Base-by-base conservation (phyloP, 1,140 invertebrate species). In the Zaprionus camerounensis region DNA sequence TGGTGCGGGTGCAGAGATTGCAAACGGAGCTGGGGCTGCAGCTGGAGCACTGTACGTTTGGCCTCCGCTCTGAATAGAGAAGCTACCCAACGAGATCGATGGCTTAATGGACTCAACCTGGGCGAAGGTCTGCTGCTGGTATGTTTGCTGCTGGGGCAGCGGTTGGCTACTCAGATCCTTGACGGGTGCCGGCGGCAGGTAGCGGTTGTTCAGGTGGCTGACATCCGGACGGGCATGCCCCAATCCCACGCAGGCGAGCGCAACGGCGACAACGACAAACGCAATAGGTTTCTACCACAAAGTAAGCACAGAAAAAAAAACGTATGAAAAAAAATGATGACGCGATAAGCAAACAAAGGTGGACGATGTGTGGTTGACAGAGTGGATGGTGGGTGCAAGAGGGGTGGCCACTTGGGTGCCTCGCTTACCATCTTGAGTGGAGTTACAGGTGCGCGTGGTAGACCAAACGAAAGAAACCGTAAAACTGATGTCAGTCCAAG, bases 351-450 rank as follows among this genome's bases (percentile, higher is more conserved):
- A 63, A 63, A 51, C 15, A 49, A 51, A 51, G n/a, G 41, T 56
- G 46, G 20, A 12, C n/a, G 9, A n/a, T n/a, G 22, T 38, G 53
- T 34, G 31, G 31, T 28, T 56, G 5, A 15, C n/a, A 56, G 15
- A 0, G 12, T 31, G 38, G 62, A 24, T 20, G 46, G 56, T 58
- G 20, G 31, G 28, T 44, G 44, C 46, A 49, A 20, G 31, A 15
- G 26, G 22, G 46, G 41, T 15, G 58, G 56, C n/a, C 64, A 53
- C 31, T 59, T 72, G 53, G 72, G 55, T 28, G 68, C 61, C 63
- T 65, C 61, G 71, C 78, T 90, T 90, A 88, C 84, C 84, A 88
- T 88, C 71, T 81, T 90, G 74, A 76, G 85, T 71, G 66, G 63
- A 66, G 66, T 81, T 71, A 76, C 73, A 71, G 53, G 46, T 66